Percentiles rank a stretch among this genome's conserved stretches.
Evolutionary conservation across 92 coral and sea anemone genomes (phyloP).

Genomic region (Porites divaricata): DNA sequence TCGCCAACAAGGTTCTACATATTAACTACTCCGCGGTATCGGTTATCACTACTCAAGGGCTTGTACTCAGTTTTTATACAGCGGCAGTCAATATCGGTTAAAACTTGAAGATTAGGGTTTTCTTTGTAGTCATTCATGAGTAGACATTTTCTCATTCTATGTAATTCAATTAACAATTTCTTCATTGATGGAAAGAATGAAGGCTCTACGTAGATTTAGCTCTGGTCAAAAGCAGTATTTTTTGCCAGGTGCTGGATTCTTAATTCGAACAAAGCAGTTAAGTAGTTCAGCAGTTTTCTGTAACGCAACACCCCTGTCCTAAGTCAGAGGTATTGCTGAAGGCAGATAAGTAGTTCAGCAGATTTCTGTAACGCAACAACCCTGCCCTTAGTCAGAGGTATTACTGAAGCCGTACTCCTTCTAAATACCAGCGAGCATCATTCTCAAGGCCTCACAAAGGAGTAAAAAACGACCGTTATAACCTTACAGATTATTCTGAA

Average conservation of each 20-base stretch:
- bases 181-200: background rate
- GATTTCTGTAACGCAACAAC: no score
- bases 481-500: background rate
- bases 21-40: background rate
- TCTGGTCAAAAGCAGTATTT: background rate
- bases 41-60: background rate
- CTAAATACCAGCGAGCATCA: background rate
- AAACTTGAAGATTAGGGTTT: background rate
- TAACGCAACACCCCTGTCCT: background rate
- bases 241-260: background rate
- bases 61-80: background rate
- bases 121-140: background rate
- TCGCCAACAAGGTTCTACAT: background rate
- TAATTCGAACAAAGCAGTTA: background rate
- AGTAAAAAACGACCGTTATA: background rate
- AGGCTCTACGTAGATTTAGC: background rate
- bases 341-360: no score
- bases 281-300: no score
- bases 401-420: background rate
- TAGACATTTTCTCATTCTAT: background rate
- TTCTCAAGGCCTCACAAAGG: background rate
- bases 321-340: background rate
- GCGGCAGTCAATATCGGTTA: background rate
- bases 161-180: slow-evolving; percentile 35
- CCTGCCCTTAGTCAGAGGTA: background rate